A percentile compares a stretch with the other conserved stretches of the same genome.
Conservation (phyloP, 2,797 vertebrate species). For the Carduelis carduelis region DNA sequence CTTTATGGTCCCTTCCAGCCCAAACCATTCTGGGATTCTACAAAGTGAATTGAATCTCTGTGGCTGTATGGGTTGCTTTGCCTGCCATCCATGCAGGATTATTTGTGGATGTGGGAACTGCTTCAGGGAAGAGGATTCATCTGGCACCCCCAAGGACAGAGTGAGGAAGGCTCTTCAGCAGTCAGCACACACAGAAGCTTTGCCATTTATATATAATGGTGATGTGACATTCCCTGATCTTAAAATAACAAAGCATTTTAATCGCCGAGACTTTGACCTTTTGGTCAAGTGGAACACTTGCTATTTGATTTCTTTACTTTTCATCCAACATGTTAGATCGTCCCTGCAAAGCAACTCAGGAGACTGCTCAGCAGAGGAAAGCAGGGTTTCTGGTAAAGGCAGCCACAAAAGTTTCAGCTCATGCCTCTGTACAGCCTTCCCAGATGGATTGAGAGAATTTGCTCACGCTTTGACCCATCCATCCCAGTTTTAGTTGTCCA, state of each 20-base stretch:
- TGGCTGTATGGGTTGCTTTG: not conserved
- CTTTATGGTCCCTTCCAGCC: not conserved
- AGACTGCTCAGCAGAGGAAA: not conserved
- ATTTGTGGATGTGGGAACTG: not conserved
- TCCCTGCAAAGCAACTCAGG: not conserved
- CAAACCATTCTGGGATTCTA: not conserved
- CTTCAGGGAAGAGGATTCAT: not conserved
- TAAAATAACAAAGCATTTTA: conserved; percentile 56
- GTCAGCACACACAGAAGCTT: not conserved
- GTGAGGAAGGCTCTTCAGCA: not conserved
- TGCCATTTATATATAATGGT: conserved; percentile 55
- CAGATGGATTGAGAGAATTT: not conserved
- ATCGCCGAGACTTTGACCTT: conserved; percentile 59
- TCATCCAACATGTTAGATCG: not conserved
- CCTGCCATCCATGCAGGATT: not conserved
- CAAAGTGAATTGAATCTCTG: not conserved
- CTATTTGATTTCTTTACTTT: conserved; percentile 64
- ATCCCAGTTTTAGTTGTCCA: rapidly evolving
- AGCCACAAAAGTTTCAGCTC: not conserved
- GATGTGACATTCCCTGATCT: conserved; percentile 60
- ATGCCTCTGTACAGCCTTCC: not conserved
- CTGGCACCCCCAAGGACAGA: conserved; percentile 34
- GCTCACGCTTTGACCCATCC: rapidly evolving
- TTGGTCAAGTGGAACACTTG: conserved; percentile 48
- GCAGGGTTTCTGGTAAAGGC: not conserved